Evolutionary conservation across 2,797 vertebrate species (phyloP), one percentile per base, ranked within the genome.

Genomic region (Pipistrellus pipistrellus): DNA sequence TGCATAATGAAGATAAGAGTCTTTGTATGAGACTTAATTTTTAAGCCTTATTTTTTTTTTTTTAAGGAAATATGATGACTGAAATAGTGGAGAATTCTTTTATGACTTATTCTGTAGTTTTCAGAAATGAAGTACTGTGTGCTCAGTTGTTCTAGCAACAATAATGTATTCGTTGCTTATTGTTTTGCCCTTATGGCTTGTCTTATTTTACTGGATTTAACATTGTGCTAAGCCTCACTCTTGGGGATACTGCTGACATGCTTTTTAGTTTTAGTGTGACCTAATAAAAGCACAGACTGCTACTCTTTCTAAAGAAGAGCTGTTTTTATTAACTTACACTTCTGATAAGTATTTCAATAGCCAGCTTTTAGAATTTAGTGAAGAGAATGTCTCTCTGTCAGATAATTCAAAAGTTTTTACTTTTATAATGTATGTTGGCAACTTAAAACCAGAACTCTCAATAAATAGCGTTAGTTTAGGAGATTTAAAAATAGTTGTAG

Each of bases 131-230:
- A 86, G 10, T 48, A 66, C 14, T 78, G 8, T 92, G 1, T 93
- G 59, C 85, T 32, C 44, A 87, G 32, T 8, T 88, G 23, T 55
- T 53, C 38, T 59, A 46, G 38, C 62, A 72, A 30, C 9, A 6
- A 4, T 89, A 71, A 73, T 23, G 15, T 69, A 13, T 57, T 44
- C n/a, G 15, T 91, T 82, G 97, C 94, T 94, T 96, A 35, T 94
- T 96, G 95, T 97, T 97, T 96, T 97, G 95, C 78, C 92, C 72
- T 95, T 92, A 90, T 95, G 92, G 84, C 85, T 84, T 93, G 85
- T 96, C 82, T 75, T 97, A 96, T 95, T 97, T 97, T 81, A 88
- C 66, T 96, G 96, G 41, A 23, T 96, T 98, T 98, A 91, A 93
- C 98, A 88, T 92, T 97, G 88, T 97, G 92, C 89, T 66, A 44